Conservation (phyloP, 2,888 invertebrate genomes). For the Coronaproctus castanopsis region DNA sequence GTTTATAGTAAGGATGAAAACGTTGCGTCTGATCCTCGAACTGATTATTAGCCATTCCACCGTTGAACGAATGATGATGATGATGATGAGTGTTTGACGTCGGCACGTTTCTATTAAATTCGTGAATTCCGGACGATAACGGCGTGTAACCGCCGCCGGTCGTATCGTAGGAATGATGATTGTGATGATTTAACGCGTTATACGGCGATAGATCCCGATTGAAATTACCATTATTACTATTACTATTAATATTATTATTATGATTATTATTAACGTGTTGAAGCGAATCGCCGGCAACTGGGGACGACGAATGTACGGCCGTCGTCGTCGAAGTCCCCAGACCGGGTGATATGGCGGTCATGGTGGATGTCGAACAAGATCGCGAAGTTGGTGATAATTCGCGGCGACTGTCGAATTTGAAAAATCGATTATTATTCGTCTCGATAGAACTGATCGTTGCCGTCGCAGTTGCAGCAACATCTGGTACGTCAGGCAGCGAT, state of each 20-base stretch:
- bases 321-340: background rate
- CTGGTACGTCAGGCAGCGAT: background rate
- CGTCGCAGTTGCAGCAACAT: background rate
- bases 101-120: background rate
- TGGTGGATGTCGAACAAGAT: background rate
- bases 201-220: background rate
- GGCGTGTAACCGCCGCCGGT: background rate
- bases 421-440: conserved; percentile 6
- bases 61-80: conserved; percentile 1
- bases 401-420: too few relatives aligned
- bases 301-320: background rate
- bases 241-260: too few relatives aligned
- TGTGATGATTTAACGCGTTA: too few relatives aligned
- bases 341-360: conserved; percentile 10
- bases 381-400: too few relatives aligned
- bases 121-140: background rate
- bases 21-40: conserved; percentile 4
- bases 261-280: background rate
- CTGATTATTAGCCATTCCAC: too few relatives aligned
- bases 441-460: background rate
- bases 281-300: background rate
- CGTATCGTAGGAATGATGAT: background rate
- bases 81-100: background rate
- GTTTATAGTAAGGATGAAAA: conserved; percentile 10
- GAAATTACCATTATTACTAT: too few relatives aligned